These are phyloP conservation scores for Dryadula phaetusa DNA, from an alignment of 2,888 invertebrate species.

Conservation along the genomic window DNA sequence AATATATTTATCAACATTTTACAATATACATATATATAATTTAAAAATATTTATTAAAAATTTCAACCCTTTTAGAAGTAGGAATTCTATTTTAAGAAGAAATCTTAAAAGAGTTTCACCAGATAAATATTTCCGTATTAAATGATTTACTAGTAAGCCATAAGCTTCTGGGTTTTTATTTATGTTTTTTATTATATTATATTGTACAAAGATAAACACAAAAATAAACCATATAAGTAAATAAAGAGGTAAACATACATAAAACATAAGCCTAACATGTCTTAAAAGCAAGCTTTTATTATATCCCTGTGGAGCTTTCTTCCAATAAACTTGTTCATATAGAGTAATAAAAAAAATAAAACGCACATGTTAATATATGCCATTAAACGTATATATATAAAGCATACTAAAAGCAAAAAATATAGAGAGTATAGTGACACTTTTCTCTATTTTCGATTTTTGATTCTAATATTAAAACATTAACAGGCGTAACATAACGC, in stretches of 20 bases:
- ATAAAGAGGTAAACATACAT: slow-evolving; percentile 5
- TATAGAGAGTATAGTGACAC: neutral
- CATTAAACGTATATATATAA: neutral
- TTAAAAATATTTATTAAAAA: too few relatives aligned
- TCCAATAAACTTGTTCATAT: slow-evolving; percentile 13
- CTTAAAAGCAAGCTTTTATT: slow-evolving; percentile 17
- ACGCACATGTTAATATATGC: neutral
- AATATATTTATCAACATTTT: too few relatives aligned
- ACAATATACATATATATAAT: too few relatives aligned
- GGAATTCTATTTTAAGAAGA: neutral
- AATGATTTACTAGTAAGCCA: too few relatives aligned
- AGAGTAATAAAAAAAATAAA: slow-evolving; percentile 10
- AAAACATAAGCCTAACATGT: slow-evolving; percentile 20
- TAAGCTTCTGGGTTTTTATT: too few relatives aligned
- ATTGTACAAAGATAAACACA: neutral
- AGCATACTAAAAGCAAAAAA: neutral
- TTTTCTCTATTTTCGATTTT: neutral
- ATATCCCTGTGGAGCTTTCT: slow-evolving; percentile 15
- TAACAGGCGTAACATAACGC: too few relatives aligned
- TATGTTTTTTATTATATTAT: neutral
- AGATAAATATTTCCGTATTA: too few relatives aligned
- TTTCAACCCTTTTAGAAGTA: too few relatives aligned
- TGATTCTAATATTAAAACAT: neutral
- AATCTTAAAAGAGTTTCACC: too few relatives aligned
- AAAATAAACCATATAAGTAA: neutral